A percentile compares a stretch with the other conserved stretches of the same genome.
Evolutionary conservation across 1,140 invertebrate species (phyloP).

Genomic region (Caenorhabditis latens): DNA sequence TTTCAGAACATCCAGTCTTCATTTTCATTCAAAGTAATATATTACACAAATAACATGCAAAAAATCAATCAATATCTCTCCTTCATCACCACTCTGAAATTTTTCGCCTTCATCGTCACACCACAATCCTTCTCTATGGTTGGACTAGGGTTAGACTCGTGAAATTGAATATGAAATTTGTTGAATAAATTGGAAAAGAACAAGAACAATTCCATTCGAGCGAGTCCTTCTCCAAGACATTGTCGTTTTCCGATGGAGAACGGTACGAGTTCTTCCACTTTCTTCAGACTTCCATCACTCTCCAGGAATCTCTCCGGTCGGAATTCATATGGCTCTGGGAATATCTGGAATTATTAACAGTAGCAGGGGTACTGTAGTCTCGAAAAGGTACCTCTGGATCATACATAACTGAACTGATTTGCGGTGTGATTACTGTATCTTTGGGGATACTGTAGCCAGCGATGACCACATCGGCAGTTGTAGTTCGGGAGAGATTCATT

Average conservation of each 20-base stretch:
- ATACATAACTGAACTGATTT: conserved; percentile 58
- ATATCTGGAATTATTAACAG: background rate
- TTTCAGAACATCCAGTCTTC: too few relatives aligned
- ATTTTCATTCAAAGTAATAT: too few relatives aligned
- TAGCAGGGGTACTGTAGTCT: background rate
- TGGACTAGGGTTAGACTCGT: background rate
- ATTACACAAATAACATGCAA: background rate
- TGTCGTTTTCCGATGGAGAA: conserved; percentile 61
- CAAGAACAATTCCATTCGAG: conserved; percentile 60
- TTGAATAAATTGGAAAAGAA: conserved; percentile 43
- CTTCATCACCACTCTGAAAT: conserved; percentile 19
- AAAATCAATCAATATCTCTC: conserved; percentile 1
- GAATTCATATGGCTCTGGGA: conserved; percentile 58
- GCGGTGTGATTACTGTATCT: conserved; percentile 36
- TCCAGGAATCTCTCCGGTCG: conserved; percentile 53
- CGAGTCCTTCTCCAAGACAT: conserved; percentile 62
- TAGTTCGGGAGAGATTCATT: conserved; percentile 56
- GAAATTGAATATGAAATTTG: conserved; percentile 14
- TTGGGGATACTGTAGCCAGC: conserved; percentile 9
- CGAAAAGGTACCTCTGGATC: background rate
- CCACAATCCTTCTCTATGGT: background rate
- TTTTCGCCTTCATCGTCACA: conserved; percentile 19
- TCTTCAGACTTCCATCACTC: conserved; percentile 45
- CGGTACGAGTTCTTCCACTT: conserved; percentile 45
- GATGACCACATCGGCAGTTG: conserved; percentile 46